A percentile compares a stretch with the other conserved stretches of the same genome.
These are phyloP conservation scores for Cryptocephalus primarius DNA, from an alignment of 2,888 invertebrate genomes.

Conservation along the genomic window DNA sequence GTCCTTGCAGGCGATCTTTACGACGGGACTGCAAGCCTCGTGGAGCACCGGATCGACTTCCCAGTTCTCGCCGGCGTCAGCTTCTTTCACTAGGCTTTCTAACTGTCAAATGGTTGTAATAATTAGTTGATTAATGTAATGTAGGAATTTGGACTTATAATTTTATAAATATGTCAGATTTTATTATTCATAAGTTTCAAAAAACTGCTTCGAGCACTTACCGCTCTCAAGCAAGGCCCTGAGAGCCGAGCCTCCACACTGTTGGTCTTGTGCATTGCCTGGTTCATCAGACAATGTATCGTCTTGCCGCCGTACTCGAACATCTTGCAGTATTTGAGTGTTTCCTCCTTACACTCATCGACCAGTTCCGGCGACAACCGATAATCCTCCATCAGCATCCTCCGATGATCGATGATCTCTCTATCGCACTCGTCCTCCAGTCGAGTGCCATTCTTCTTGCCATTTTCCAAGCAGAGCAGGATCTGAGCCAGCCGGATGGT, in stretches of 20 bases:
- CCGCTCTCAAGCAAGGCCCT: constrained; percentile 61
- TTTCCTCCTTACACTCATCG: constrained; percentile 76
- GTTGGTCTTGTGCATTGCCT: constrained; percentile 57
- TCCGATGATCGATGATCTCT: constrained; percentile 86
- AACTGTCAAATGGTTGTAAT: constrained; percentile 40
- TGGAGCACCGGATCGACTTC: constrained; percentile 84
- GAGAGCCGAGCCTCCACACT: constrained; percentile 46
- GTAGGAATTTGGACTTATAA: no score
- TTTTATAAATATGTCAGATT: no score
- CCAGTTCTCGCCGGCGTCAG: constrained; percentile 94
- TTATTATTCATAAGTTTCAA: no score
- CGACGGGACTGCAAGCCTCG: constrained; percentile 78
- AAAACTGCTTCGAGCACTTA: constrained; percentile 31
- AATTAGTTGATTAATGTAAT: constrained; percentile 2
- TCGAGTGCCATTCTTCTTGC: constrained; percentile 57
- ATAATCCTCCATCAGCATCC: constrained; percentile 87
- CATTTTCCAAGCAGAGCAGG: constrained; percentile 81
- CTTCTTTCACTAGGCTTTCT: constrained; percentile 69
- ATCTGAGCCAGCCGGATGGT: constrained; percentile 82
- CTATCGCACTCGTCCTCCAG: constrained; percentile 68
- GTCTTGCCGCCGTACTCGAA: constrained; percentile 77
- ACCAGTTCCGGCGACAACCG: constrained; percentile 89
- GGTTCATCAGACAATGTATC: constrained; percentile 91
- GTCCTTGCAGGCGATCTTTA: constrained; percentile 64
- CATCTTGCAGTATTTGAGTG: constrained; percentile 59